Evolutionary conservation across 2,888 invertebrate species (phyloP).

Genomic region (Thereva nobilitata): DNA sequence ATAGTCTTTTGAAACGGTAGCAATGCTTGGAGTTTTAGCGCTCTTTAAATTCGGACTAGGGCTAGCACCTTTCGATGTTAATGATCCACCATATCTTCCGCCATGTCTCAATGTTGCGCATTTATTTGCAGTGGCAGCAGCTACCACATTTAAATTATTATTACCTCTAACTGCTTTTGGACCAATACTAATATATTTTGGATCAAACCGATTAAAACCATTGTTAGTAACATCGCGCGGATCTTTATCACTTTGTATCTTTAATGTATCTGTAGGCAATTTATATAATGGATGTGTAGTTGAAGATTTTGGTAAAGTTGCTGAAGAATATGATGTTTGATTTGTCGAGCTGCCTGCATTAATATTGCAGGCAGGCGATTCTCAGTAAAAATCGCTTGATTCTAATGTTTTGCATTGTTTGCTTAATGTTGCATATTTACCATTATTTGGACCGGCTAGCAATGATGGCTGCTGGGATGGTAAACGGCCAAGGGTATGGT

Average conservation of each 20-base stretch:
- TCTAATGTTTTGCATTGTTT: slow-evolving; percentile 94
- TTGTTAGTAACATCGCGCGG: slow-evolving; percentile 57
- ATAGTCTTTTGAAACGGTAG: slow-evolving; percentile 58
- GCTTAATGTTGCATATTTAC: slow-evolving; percentile 92
- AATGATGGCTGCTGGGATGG: slow-evolving; percentile 62
- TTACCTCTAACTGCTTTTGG: slow-evolving; percentile 57
- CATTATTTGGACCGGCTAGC: slow-evolving; percentile 70
- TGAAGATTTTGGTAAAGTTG: slow-evolving; percentile 56
- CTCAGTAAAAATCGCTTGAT: slow-evolving; percentile 94
- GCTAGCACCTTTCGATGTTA: slow-evolving; percentile 50
- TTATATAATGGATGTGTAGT: slow-evolving; percentile 53
- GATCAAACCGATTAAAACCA: slow-evolving; percentile 59
- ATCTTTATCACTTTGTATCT: slow-evolving; percentile 51
- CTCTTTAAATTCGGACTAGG: slow-evolving; percentile 57
- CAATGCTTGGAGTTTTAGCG: slow-evolving; percentile 58
- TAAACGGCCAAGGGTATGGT: slow-evolving; percentile 70
- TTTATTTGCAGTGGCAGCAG: slow-evolving; percentile 53
- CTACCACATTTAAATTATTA: slow-evolving; percentile 54
- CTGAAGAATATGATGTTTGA: slow-evolving; percentile 51
- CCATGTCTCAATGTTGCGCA: slow-evolving; percentile 58
- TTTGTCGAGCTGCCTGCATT: slow-evolving; percentile 56
- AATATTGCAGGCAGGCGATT: slow-evolving; percentile 65
- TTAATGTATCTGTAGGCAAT: slow-evolving; percentile 48
- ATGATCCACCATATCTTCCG: slow-evolving; percentile 57
- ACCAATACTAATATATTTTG: slow-evolving; percentile 59